These are phyloP conservation scores for Manis pentadactyla DNA, from an alignment of 2,797 vertebrate species.

Conservation along the genomic window DNA sequence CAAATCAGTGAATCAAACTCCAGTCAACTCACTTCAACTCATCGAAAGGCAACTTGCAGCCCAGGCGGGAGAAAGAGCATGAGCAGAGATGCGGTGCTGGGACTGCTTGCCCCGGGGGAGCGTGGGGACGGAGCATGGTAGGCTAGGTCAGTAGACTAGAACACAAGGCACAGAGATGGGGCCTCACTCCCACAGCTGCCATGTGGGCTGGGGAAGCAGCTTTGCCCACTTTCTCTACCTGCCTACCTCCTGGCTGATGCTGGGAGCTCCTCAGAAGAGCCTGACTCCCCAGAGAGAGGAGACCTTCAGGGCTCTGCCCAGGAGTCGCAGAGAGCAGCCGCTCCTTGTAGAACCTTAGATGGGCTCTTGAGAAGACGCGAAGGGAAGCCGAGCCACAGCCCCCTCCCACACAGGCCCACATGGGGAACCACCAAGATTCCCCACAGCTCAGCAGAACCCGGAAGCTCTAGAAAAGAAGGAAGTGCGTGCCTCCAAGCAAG, in stretches of 20 bases:
- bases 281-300: neutral
- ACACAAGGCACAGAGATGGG: neutral
- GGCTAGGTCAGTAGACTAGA: neutral
- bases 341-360: neutral
- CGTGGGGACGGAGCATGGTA: rapidly evolving
- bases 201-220: neutral
- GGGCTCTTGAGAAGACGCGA: neutral
- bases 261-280: neutral
- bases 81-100: neutral
- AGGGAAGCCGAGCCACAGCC: neutral
- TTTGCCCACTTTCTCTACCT: neutral
- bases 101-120: neutral
- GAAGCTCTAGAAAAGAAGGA: constrained; percentile 24
- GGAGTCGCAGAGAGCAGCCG: neutral
- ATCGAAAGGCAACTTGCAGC: neutral
- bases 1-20: neutral
- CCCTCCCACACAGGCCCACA: neutral
- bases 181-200: neutral
- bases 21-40: neutral
- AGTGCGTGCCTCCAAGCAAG: neutral
- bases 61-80: neutral
- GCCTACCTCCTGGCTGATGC: neutral
- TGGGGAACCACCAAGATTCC: neutral
- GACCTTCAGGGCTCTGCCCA: neutral
- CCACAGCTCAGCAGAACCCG: neutral